phyloP scores from a whole-genome alignment of 2,113 vertebrate species.

The Pantherophis guttatus region DNA sequence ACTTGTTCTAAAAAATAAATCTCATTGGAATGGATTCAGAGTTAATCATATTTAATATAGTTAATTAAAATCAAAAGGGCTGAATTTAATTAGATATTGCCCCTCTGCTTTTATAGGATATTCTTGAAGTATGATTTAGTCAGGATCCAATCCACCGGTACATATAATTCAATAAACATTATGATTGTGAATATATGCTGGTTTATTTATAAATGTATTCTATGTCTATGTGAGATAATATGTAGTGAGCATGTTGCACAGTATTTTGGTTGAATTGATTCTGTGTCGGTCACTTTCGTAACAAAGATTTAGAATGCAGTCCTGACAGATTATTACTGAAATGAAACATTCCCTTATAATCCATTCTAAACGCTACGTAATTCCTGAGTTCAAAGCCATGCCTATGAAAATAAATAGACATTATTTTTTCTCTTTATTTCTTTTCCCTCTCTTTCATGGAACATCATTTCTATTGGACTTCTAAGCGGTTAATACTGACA shows the following conservation, averaged over 20 bases:
- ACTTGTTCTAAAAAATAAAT: neutral
- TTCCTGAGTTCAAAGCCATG: neutral
- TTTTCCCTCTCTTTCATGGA: slow-evolving; percentile 33
- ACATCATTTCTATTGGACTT: slow-evolving; percentile 40
- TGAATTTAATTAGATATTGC: neutral
- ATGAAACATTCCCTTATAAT: neutral
- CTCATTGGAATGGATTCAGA: neutral
- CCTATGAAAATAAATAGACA: neutral
- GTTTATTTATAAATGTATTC: neutral
- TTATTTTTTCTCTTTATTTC: slow-evolving; percentile 4
- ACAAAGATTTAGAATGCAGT: neutral
- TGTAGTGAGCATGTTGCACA: neutral
- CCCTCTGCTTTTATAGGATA: neutral
- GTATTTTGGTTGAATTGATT: neutral
- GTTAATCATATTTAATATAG: neutral
- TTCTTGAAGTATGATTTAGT: neutral
- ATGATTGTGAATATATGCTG: neutral
- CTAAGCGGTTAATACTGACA: slow-evolving; percentile 82
- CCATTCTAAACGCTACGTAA: neutral
- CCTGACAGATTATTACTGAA: neutral
- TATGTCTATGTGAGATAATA: neutral
- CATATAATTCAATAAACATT: neutral
- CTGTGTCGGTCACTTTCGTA: neutral
- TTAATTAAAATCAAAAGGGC: neutral
- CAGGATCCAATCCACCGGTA: neutral